Evolutionary conservation across 2,113 vertebrate species (phyloP).

Genomic region (Thinocorus orbignyianus): DNA sequence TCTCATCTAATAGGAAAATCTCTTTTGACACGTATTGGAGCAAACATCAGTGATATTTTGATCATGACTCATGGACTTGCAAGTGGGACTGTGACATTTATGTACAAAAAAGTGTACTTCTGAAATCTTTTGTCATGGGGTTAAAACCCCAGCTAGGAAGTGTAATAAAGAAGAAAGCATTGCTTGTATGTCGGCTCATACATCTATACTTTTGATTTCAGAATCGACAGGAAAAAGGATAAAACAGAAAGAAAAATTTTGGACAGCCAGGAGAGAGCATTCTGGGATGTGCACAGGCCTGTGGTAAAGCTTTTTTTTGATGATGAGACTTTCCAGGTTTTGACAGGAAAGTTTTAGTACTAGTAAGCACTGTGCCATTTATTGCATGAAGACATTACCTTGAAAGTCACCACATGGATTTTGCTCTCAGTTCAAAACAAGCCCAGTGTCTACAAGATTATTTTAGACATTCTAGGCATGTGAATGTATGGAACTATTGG

Average conservation of each 20-base stretch:
- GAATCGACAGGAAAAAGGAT: slow-evolving; percentile 96
- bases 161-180: background rate
- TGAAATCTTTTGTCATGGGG: background rate
- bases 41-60: background rate
- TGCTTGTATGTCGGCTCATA: background rate
- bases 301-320: slow-evolving; percentile 83
- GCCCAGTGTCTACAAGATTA: background rate
- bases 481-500: background rate
- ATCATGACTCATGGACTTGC: background rate
- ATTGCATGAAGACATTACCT: background rate
- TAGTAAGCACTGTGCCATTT: background rate
- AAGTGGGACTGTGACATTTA: accelerated
- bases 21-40: background rate
- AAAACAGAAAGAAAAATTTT: slow-evolving; percentile 97
- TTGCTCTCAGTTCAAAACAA: background rate
- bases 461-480: background rate
- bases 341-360: background rate
- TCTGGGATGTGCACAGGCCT: slow-evolving; percentile 96
- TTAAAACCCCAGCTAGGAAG: background rate
- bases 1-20: background rate
- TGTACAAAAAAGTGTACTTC: background rate
- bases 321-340: background rate
- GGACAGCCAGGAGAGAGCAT: slow-evolving; percentile 96
- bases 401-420: background rate
- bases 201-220: slow-evolving; percentile 61